Percentiles rank a stretch among this genome's conserved stretches.
Evolutionary conservation across 1,140 invertebrate species (phyloP).

Genomic region (Drosophila kikkawai): DNA sequence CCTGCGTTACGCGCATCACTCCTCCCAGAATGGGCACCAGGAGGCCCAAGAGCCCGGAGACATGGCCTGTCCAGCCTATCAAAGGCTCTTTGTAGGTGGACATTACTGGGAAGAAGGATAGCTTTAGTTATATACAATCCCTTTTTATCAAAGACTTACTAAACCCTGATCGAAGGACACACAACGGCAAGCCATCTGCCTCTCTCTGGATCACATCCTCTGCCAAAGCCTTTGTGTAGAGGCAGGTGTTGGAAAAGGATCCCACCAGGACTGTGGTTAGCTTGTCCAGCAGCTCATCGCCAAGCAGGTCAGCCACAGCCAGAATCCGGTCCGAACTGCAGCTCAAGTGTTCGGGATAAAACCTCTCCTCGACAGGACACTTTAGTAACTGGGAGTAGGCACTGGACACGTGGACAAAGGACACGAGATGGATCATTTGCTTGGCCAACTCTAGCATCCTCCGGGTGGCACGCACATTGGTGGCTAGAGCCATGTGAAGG

Average conservation of each 20-base stretch:
- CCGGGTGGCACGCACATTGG: slow-evolving; percentile 88
- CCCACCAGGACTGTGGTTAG: slow-evolving; percentile 89
- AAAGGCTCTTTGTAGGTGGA: slow-evolving; percentile 91
- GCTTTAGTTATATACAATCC: slow-evolving; percentile 75
- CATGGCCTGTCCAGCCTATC: slow-evolving; percentile 94
- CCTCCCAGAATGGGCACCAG: slow-evolving; percentile 87
- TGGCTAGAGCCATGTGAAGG: slow-evolving; percentile 87
- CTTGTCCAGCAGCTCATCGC: slow-evolving; percentile 87
- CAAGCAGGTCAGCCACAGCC: slow-evolving; percentile 84
- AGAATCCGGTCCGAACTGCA: slow-evolving; percentile 89
- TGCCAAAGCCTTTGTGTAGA: slow-evolving; percentile 92
- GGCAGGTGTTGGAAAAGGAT: slow-evolving; percentile 93
- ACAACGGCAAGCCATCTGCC: slow-evolving; percentile 89
- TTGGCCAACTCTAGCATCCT: slow-evolving; percentile 86
- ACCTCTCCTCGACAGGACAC: slow-evolving; percentile 87
- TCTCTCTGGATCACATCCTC: slow-evolving; percentile 90
- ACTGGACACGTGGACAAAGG: slow-evolving; percentile 90
- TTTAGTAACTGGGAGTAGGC: slow-evolving; percentile 89
- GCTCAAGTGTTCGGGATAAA: slow-evolving; percentile 89
- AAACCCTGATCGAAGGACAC: slow-evolving; percentile 89
- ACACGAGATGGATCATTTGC: slow-evolving; percentile 89
- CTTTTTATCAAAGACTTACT: slow-evolving; percentile 87
- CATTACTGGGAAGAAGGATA: slow-evolving; percentile 87
- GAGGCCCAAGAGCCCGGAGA: slow-evolving; percentile 93
- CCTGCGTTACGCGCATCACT: slow-evolving; percentile 89